Percentiles rank a stretch among this genome's conserved stretches.
These are phyloP conservation scores for Myathropa florea DNA, from an alignment of 2,888 invertebrate genomes.

Conservation along the genomic window DNA sequence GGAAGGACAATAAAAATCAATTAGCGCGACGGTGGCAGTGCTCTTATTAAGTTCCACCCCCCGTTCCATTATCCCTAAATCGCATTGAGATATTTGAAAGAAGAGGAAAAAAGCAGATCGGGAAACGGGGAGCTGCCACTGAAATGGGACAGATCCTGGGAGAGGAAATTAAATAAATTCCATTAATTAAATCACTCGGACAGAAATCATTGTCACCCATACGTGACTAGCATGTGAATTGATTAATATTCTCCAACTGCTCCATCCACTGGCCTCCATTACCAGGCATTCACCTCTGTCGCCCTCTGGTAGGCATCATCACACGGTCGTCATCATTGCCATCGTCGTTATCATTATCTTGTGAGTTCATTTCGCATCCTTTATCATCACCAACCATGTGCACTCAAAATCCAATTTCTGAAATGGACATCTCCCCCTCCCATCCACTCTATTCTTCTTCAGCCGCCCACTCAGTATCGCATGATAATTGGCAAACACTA, in stretches of 20 bases:
- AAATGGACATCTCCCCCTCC: constrained; percentile 30
- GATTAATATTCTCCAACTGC: constrained; percentile 9
- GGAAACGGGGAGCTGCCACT: not conserved
- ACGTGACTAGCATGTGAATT: constrained; percentile 60
- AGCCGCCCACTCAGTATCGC: not conserved
- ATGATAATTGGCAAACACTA: not conserved
- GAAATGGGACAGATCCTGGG: not conserved
- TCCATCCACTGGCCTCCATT: constrained; percentile 3
- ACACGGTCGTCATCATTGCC: not conserved
- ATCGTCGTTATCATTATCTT: constrained; percentile 35
- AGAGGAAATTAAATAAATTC: constrained; percentile 54
- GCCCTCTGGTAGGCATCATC: not conserved
- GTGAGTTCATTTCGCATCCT: constrained; percentile 45
- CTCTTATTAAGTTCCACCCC: not conserved
- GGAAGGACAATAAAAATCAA: constrained; percentile 13
- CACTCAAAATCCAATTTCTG: constrained; percentile 62
- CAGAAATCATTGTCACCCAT: constrained; percentile 54
- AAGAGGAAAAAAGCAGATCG: not conserved
- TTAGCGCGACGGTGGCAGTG: not conserved
- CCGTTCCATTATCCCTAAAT: not conserved
- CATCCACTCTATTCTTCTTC: not conserved
- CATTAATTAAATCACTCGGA: constrained; percentile 59
- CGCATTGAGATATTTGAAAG: not conserved
- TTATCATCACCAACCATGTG: constrained; percentile 53
- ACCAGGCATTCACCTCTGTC: not conserved